Evolutionary conservation across 2,113 vertebrate genomes (phyloP), one percentile per base, ranked within the genome.

Genomic region (Hippolais icterina): DNA sequence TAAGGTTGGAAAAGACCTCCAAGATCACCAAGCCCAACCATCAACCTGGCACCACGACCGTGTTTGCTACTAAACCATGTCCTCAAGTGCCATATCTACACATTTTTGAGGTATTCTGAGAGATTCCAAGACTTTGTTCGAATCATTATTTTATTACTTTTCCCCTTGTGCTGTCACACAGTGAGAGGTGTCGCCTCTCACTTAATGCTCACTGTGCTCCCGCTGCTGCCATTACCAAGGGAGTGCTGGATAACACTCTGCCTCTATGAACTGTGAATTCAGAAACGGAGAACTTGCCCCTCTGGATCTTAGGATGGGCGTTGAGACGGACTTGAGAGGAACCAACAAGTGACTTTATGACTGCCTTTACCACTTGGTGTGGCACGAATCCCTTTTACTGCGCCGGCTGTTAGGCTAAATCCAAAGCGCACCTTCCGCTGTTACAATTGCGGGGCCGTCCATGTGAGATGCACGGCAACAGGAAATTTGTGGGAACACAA

Each of bases 391-490:
- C 6, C 61, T 21, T 59, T 21, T 1, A 24, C 23, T 0, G 33
- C 47, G 10, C 37, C 0, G 72, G 5, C 0, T 20, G 46, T 78
- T 10, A 27, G 37, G 14, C 46, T 23, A 18, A 39, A 60, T 2
- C 54, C 54, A 11, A 20, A n/a, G 5, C 33, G 47, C 84, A 2
- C 18, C 39, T 33, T 28, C 28, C 46, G 3, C 63, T 4, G 31
- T 10, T 37, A 15, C 25, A 16, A 9, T 44, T 0, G 70, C 31
- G 2, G 35, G 24, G 24, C 37, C 31, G 44, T 0, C 37, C 37
- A 61, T 0, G 44, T 1, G 53, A 13, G 21, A 8, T 1, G 5
- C 27, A 4, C 1, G 8, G 27, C 56, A 4, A 10, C 10, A 1
- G 42, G 49, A 10, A 33, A 7, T 16, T 1, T 17, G 14, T 5